Evolutionary conservation across 2,797 vertebrate genomes (phyloP).

Genomic region (Clarias pachynema): DNA sequence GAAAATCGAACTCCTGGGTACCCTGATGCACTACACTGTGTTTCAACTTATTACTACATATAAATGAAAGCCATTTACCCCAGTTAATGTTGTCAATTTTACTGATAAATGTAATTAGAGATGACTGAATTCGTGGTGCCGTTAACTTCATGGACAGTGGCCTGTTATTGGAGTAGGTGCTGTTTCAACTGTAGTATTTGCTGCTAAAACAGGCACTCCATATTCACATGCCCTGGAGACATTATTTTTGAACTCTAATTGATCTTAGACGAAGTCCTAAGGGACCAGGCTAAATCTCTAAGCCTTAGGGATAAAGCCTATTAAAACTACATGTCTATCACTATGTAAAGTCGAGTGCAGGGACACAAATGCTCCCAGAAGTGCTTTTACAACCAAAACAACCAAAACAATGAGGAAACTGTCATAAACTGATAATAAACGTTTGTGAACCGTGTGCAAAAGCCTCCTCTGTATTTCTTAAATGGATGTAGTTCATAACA

Average conservation of each 20-base stretch:
- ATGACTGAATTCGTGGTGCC: constrained; percentile 19
- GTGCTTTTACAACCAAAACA: constrained; percentile 10
- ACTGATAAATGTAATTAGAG: constrained; percentile 41
- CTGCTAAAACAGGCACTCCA: constrained; percentile 20
- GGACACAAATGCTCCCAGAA: constrained; percentile 1
- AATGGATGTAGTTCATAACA: background rate
- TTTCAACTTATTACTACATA: constrained; percentile 52
- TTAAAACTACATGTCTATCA: constrained; percentile 50
- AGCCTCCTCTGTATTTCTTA: background rate
- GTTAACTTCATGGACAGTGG: constrained; percentile 18
- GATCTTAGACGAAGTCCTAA: constrained; percentile 37
- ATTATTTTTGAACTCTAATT: constrained; percentile 53
- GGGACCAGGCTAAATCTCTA: constrained; percentile 43
- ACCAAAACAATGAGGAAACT: constrained; percentile 7
- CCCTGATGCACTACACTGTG: constrained; percentile 45
- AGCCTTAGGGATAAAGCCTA: constrained; percentile 49
- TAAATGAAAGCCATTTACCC: constrained; percentile 50
- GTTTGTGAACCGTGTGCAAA: background rate
- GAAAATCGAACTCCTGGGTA: constrained; percentile 53
- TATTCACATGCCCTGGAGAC: constrained; percentile 49
- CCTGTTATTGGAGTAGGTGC: constrained; percentile 21
- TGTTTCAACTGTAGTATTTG: constrained; percentile 28
- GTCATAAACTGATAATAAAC: constrained; percentile 15
- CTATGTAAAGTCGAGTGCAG: constrained; percentile 2
- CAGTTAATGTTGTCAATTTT: constrained; percentile 37